Base-by-base conservation (phyloP, 2,797 vertebrate genomes). In the Chloroceryle inda region DNA sequence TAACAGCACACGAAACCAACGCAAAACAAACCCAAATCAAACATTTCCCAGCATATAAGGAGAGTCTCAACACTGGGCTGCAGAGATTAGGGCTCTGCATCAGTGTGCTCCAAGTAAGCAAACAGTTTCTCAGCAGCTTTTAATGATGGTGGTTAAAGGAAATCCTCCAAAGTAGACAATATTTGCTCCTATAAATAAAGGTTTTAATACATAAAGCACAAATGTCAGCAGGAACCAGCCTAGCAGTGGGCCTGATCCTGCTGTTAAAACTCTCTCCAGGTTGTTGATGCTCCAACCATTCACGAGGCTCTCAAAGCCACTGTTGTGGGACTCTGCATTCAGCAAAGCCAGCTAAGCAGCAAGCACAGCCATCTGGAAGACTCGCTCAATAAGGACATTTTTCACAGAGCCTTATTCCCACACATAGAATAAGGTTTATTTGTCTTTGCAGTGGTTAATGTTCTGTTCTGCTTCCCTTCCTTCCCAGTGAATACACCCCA, bases 171-270 rank as follows among this genome's bases (percentile, higher is more conserved):
- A 77, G 75, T 40, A 93, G 64, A 59, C 42, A 62, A 33, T 31
- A 49, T 78, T 89, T 91, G 33, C 64, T 94, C 73, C 75, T 81
- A 74, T 50, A 94, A 93, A 85, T 52, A 63, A 88, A 79, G 49
- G 44, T 38, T 79, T 96, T 74, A 31, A 90, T 89, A 47, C 42
- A n/a, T 5, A 68, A 75, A 91, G 69, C 66, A 58, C 23, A 62
- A 62, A 38, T 13, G 20, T 26, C 26, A 81, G 47, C 42, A 61
- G 40, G 31, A 55, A 85, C 38, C 26, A 49, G 61, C 27, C 20
- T 75, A 37, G 6, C 66, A 71, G 38, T 3, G 91, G 42, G 53
- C 68, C 72, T 37, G 72, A 66, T 88, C 16, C 87, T 3, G 7
- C 45, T 55, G 42, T 14, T 58, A 29, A 58, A 82, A 26, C 11